phyloP scores from a whole-genome alignment of 1,140 invertebrate species.

The Drosophila athabasca region DNA sequence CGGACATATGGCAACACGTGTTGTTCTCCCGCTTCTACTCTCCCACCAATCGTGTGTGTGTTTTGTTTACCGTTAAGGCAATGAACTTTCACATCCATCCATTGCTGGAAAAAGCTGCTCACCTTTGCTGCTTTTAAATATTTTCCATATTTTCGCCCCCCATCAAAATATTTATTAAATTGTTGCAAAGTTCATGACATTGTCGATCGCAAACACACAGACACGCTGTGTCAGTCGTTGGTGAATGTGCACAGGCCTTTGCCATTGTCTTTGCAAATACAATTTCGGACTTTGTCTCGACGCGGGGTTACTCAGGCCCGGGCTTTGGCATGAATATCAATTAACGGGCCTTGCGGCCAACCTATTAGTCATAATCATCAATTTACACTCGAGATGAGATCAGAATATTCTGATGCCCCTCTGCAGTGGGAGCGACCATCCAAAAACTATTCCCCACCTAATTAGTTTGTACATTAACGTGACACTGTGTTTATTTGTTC shows the following conservation, averaged over 20 bases:
- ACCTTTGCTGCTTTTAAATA: constrained; percentile 46
- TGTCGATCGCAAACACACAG: constrained; percentile 15
- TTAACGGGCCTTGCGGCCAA: constrained; percentile 47
- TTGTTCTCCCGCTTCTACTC: constrained; percentile 29
- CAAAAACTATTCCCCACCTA: constrained; percentile 51
- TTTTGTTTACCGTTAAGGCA: constrained; percentile 65
- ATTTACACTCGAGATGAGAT: constrained; percentile 74
- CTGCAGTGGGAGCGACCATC: neutral
- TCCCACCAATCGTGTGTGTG: neutral
- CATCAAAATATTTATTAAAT: constrained; percentile 39
- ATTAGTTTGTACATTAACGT: constrained; percentile 77
- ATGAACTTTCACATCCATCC: constrained; percentile 61
- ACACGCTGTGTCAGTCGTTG: constrained; percentile 3
- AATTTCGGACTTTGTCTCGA: constrained; percentile 36
- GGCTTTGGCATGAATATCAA: constrained; percentile 55
- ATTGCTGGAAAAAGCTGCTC: constrained; percentile 21
- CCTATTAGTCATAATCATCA: constrained; percentile 69
- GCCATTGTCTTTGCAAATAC: constrained; percentile 4
- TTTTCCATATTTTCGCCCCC: constrained; percentile 2
- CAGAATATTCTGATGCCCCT: constrained; percentile 34
- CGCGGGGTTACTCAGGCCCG: constrained; percentile 39
- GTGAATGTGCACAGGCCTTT: neutral
- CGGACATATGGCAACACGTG: constrained; percentile 75
- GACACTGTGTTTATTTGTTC: constrained; percentile 73
- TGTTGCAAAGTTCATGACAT: constrained; percentile 57